These are phyloP conservation scores for Eulithis testata DNA, from an alignment of 2,888 invertebrate species.

Conservation along the genomic window DNA sequence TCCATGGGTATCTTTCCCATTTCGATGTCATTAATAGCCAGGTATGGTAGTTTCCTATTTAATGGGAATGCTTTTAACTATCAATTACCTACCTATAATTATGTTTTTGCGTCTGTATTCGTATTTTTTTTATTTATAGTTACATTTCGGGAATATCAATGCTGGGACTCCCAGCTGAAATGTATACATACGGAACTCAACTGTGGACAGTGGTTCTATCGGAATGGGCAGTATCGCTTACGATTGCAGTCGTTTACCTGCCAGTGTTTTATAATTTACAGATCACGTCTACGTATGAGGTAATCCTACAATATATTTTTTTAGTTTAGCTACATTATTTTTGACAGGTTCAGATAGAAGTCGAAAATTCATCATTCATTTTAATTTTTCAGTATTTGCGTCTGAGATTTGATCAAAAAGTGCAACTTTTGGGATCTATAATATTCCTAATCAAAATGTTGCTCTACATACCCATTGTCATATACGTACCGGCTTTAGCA, in stretches of 20 bases:
- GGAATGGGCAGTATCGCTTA: conserved; percentile 87
- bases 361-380: conserved; percentile 41
- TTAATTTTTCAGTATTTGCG: conserved; percentile 85
- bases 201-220: conserved; percentile 87
- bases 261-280: conserved; percentile 90
- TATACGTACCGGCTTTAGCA: conserved; percentile 94
- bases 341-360: too few relatives aligned
- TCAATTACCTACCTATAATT: background rate
- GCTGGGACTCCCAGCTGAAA: conserved; percentile 89
- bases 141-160: conserved; percentile 90
- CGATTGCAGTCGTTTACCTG: conserved; percentile 87
- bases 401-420: conserved; percentile 87
- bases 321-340: too few relatives aligned
- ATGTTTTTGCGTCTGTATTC: background rate
- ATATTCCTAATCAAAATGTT: conserved; percentile 90
- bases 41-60: conserved; percentile 72
- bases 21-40: conserved; percentile 91
- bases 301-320: conserved; percentile 53
- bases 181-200: conserved; percentile 91
- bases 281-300: conserved; percentile 91
- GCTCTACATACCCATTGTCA: conserved; percentile 92
- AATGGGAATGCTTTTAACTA: background rate
- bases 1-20: conserved; percentile 92
- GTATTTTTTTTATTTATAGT: conserved; percentile 68
- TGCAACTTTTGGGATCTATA: conserved; percentile 87